phyloP scores from a whole-genome alignment of 1,140 invertebrate genomes.

The Popillia japonica region DNA sequence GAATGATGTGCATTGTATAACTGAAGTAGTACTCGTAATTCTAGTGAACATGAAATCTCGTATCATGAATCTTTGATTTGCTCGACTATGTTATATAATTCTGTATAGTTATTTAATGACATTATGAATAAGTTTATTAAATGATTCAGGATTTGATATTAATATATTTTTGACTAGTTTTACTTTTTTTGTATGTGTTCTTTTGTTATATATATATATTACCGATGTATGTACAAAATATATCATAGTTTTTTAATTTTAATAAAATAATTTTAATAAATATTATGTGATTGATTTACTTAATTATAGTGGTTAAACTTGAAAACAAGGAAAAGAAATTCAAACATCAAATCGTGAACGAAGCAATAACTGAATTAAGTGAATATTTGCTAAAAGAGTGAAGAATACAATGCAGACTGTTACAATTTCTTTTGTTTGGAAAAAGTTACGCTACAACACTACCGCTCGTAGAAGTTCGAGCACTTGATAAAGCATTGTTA shows the following conservation, averaged over 20 bases:
- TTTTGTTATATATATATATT: constrained; percentile 2
- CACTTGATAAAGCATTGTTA: no score
- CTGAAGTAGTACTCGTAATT: not conserved
- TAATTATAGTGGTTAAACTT: no score
- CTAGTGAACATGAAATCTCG: constrained; percentile 2
- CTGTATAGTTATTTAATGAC: not conserved
- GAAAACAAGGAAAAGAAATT: no score
- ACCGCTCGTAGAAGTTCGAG: no score
- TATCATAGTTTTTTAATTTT: constrained; percentile 16
- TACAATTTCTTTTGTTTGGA: no score
- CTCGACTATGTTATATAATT: not conserved
- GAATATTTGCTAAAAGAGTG: no score
- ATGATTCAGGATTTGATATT: not conserved
- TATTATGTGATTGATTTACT: no score
- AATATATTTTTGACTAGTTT: constrained; percentile 16
- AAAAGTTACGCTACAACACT: no score
- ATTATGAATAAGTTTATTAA: no score
- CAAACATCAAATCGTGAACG: no score
- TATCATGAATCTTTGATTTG: not conserved
- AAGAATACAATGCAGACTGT: no score
- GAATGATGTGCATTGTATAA: not conserved
- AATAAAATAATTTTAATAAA: constrained; percentile 14
- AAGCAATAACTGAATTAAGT: no score
- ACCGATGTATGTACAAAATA: constrained; percentile 15
- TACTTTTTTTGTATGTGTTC: constrained; percentile 6